Evolutionary conservation across 2,888 invertebrate species (phyloP), one percentile per base, ranked within the genome.

Genomic region (Ecliptopera silaceata): DNA sequence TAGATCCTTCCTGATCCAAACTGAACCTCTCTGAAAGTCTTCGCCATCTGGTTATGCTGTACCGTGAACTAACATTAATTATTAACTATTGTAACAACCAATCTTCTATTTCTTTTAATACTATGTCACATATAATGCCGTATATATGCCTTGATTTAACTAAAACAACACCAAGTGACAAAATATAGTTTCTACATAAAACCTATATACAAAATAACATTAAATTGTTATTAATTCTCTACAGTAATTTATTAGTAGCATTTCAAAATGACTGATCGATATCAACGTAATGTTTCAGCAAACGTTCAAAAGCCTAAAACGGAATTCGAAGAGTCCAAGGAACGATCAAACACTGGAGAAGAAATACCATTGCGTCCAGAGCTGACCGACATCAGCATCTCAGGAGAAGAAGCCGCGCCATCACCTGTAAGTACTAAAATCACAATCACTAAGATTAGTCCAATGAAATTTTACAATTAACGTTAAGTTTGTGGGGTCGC

Each of bases 301-400:
- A 85, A 80, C 56, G 72, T 79, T 3, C 34, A 31, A 57, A 78
- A 80, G 61, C 74, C 68, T 59, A 77, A 77, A 58, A 64, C 79
- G 36, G 49, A 54, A 39, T 71, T 66, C 52, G 85, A 82, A 62
- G 80, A 75, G 31, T 60, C 66, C n/a, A 76, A 77, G 54, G 79
- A 77, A 44, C 75, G 77, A 32, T 70, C 74, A 41, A 82, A 80
- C 73, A 79, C 82, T 72, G 84, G 82, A 74, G 85, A 81, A 68
- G 80, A 83, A 34, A 80, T 81, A 32, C 80, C 86, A 77, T 79
- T 85, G 75, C 86, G 84, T 72, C 85, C 87, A 32, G 88, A 87
- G 45, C 79, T 77, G 68, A 79, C 82, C 2, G 87, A 89, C 70
- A 88, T 90, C 74, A 84, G 82, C 75, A 81, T 90, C 77, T 82